Evolutionary conservation across 2,113 vertebrate species (phyloP).

Genomic region (Coryphaenoides rupestris): DNA sequence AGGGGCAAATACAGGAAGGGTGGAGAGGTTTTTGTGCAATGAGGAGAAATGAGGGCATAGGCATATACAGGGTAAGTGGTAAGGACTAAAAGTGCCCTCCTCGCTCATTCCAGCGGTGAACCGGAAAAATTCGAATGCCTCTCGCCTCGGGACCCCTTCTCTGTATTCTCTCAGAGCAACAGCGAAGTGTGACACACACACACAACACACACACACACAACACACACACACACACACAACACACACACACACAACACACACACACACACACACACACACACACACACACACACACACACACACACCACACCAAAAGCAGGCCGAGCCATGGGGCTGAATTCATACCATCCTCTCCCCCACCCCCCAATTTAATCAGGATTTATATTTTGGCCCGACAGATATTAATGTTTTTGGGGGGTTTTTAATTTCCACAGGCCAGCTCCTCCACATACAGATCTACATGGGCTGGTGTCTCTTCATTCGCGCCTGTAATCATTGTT

Average conservation of each 20-base stretch:
- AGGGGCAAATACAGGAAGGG: too few relatives aligned
- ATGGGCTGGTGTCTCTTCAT: neutral
- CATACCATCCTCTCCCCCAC: too few relatives aligned
- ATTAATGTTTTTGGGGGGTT: neutral
- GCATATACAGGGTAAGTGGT: conserved; percentile 50
- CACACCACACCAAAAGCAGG: conserved; percentile 21
- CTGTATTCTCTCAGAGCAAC: too few relatives aligned
- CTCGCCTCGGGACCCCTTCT: too few relatives aligned
- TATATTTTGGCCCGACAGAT: neutral
- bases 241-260: too few relatives aligned
- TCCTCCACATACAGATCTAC: neutral
- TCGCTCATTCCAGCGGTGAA: neutral
- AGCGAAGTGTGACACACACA: too few relatives aligned
- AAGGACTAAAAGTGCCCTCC: conserved; percentile 10
- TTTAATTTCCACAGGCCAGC: neutral
- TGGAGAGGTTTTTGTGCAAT: too few relatives aligned
- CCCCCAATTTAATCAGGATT: neutral
- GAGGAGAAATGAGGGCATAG: too few relatives aligned
- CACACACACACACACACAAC: too few relatives aligned
- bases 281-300: neutral
- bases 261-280: too few relatives aligned
- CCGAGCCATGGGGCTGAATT: conserved; percentile 11
- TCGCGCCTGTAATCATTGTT: neutral
- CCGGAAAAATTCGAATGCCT: too few relatives aligned
- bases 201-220: too few relatives aligned